These are phyloP conservation scores for Melitaea athalia DNA, from an alignment of 2,888 invertebrate genomes.

Conservation along the genomic window DNA sequence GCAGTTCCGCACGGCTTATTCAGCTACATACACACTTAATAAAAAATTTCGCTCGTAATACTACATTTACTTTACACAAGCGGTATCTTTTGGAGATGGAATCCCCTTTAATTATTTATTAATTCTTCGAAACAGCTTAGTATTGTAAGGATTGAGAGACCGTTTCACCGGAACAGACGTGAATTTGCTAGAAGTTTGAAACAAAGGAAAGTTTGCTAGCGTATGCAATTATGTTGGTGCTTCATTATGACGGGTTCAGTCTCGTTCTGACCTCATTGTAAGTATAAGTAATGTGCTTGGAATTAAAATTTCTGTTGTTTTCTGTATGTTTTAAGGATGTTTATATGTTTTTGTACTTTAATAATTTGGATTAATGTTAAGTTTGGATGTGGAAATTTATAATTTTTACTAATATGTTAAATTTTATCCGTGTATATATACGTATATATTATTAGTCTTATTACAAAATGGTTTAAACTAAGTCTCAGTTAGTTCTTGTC, in stretches of 20 bases:
- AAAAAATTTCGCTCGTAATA: background rate
- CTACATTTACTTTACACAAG: background rate
- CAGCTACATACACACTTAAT: background rate
- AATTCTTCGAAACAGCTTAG: conserved; percentile 30
- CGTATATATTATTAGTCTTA: too few relatives aligned
- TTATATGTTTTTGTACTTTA: conserved; percentile 2
- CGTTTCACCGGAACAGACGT: conserved; percentile 32
- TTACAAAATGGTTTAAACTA: too few relatives aligned
- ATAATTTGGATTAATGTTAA: too few relatives aligned
- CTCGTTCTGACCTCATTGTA: conserved; percentile 38
- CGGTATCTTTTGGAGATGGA: background rate
- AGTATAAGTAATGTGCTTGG: conserved; percentile 36
- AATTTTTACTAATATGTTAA: too few relatives aligned
- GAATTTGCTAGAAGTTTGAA: conserved; percentile 37
- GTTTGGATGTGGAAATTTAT: too few relatives aligned
- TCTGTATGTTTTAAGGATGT: conserved; percentile 31
- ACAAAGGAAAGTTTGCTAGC: conserved; percentile 44
- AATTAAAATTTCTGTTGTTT: conserved; percentile 34
- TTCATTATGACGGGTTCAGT: conserved; percentile 41
- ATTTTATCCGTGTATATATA: too few relatives aligned
- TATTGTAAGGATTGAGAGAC: conserved; percentile 31
- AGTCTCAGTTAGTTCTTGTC: too few relatives aligned
- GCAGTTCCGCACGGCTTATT: background rate
- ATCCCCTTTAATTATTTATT: background rate
- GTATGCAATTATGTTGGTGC: conserved; percentile 43